Base-by-base conservation (phyloP, 2,888 invertebrate species). In the Noctua pronuba region DNA sequence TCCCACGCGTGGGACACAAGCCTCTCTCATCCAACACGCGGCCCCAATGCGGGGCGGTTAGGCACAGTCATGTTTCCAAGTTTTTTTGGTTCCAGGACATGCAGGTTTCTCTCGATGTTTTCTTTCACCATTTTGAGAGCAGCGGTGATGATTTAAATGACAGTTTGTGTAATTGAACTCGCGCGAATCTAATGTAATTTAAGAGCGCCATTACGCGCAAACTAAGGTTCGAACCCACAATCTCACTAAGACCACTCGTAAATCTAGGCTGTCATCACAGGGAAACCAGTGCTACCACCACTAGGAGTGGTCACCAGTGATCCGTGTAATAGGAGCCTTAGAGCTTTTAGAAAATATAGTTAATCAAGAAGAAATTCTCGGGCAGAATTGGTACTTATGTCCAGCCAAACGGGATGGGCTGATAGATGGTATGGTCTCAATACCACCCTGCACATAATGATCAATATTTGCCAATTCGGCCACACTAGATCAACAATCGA, bases 391-490 rank as follows among this genome's bases (percentile, higher is more conserved):
- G 4, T 18, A 52, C 41, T 65, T 46, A 35, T 16, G 77, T 67
- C 77, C 62, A 11, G 24, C 24, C 35, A 69, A 83, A 69, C 35
- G 11, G 3, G 64, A 69, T 58, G 49, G 64, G 49, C 28, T 83
- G 38, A 78, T 64, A 65, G 62, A 31, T 60, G 31, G 28, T 24
- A 28, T 79, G 80, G 71, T n/a, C 35, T 49, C 67, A 62, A 84
- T 84, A 31, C 3, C 66, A 24, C 28, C 66, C 85, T 81, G 81
- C 24, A 84, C 6, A 41, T 84, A 68, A 81, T 84, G 80, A 55
- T 64, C 71, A 67, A 71, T 79, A 64, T 84, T 80, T 55, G 44
- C n/a, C 18, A n/a, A 16, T 35, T 21, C 31, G 28, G 35, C 62
- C 52, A 38, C 81, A 76, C 55, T 77, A 55, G 24, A 62, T 79